Base-by-base conservation (phyloP, 1,140 invertebrate species). In the Nephila pilipes region DNA sequence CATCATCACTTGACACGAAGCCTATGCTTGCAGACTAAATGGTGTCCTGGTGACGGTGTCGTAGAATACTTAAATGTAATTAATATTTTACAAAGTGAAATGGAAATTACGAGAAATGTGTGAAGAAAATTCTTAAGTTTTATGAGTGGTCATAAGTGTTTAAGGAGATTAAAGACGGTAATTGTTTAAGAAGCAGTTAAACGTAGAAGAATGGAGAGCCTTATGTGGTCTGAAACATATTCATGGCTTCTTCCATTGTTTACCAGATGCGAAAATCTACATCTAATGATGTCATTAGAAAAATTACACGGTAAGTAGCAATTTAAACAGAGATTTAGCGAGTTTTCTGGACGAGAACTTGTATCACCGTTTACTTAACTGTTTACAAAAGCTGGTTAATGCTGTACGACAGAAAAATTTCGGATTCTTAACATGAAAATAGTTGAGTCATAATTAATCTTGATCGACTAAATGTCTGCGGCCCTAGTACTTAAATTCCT, bases 1-100 rank as follows among this genome's bases (percentile, higher is more conserved):
- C 69, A 75, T 75, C 69, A 75, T 36, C 29, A 36, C 25, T 14
- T 75, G 69, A 75, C 69, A 5, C 69, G 29, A 5, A 25, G 14
- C 18, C 69, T 16, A 14, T 36, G 69, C 32, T 36, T 16, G 6
- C 69, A 36, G 3, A 75, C 29, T 36, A 32, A 60, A 36, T 29
- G 14, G 29, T 75, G 25, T 25, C 29, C 3, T 32, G 69, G 29
- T 32, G 69, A 75, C 69, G 5, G 69, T 6, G 69, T 25, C 69
- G 6, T 32, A 29, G 69, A 32, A 75, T 29, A 10, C 69, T 75
- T 20, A 75, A 36, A 75, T 75, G 69, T 75, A 75, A 75, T 75
- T 75, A 75, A 75, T 75, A 75, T 75, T 75, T 75, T 36, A 75
- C 69, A 75, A 18, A 75, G 29, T 75, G 29, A 29, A 75, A 75